Evolutionary conservation across 2,113 vertebrate genomes (phyloP), one percentile per base, ranked within the genome.

Genomic region (Xyliphius kryptos): DNA sequence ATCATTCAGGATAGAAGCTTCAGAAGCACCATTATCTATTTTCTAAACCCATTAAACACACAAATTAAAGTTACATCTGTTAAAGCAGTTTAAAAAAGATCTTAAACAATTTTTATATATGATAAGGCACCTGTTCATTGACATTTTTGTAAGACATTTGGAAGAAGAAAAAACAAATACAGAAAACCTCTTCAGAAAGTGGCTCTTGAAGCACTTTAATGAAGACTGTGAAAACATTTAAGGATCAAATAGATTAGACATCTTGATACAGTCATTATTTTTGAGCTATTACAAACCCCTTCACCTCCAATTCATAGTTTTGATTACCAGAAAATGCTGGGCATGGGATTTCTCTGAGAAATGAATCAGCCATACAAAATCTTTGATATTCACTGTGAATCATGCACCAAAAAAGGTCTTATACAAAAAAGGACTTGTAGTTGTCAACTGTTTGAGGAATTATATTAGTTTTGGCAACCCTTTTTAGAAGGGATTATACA

Each of bases 91-190:
- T 32, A 32, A 32, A 6, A 32, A 32, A 32, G 26, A 32, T 32
- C 26, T 32, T 5, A 32, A 32, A 3, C 26, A 32, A 32, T 32
- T n/a, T n/a, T n/a, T 32, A 32, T 32, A 32, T 32, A 32, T 32
- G 26, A 32, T 3, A 6, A 32, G 26, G 26, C 26, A 32, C 7
- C 1, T 32, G 26, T 3, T 26, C 22, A 26, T 6, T 3, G 22
- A 26, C 3, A 41, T 41, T 1, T 41, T 14, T 41, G 40, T 41
- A 41, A 11, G 13, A 12, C 40, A 41, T 41, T 7, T 41, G 40
- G 56, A 59, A 52, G 53, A 69, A 51, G 8, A 56, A 19, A 51
- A 32, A 62, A 8, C 16, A 36, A 57, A 36, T 7, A 48, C 11
- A 46, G 8, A 55, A 20, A 38, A 6, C 14, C 26, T 15, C 12